These are phyloP conservation scores for Labroides dimidiatus DNA, from an alignment of 2,797 vertebrate genomes.

Conservation along the genomic window DNA sequence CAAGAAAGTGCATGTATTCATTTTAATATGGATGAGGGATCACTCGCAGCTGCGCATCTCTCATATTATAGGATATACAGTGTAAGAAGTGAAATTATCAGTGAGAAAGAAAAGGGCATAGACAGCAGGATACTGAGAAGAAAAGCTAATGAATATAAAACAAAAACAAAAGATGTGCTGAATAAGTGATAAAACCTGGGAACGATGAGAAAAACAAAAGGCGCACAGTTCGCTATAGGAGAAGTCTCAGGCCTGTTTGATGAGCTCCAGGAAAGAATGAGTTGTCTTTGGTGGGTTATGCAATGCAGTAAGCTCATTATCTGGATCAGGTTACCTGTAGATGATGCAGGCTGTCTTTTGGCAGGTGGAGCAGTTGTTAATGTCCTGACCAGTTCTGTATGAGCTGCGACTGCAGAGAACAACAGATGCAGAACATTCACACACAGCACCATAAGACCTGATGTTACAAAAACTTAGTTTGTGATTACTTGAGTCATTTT, in stretches of 20 bases:
- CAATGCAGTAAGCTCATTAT: conserved; percentile 51
- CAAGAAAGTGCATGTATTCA: conserved; percentile 1
- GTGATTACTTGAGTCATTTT: background rate
- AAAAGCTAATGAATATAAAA: conserved; percentile 26
- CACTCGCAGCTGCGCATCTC: background rate
- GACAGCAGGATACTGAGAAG: conserved; percentile 19
- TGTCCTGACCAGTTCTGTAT: conserved; percentile 98
- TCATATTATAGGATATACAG: conserved; percentile 9
- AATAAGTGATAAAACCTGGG: conserved; percentile 30
- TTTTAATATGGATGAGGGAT: conserved; percentile 42
- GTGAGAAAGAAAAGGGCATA: conserved; percentile 33
- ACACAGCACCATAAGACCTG: background rate
- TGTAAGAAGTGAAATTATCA: conserved; percentile 30
- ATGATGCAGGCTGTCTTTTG: conserved; percentile 99
- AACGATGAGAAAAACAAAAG: conserved; percentile 1
- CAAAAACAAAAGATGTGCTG: conserved; percentile 15
- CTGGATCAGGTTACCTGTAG: conserved; percentile 90
- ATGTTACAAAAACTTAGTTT: background rate
- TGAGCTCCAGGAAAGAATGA: conserved; percentile 21
- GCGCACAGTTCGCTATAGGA: background rate
- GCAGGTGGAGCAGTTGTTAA: conserved; percentile 97
- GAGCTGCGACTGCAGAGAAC: conserved; percentile 91
- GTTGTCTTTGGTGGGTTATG: conserved; percentile 33
- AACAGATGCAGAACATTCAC: conserved; percentile 51
- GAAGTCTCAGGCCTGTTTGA: conserved; percentile 29